A percentile compares a stretch with the other conserved stretches of the same genome.
These are phyloP conservation scores for Macrosiphum euphorbiae DNA, from an alignment of 2,888 invertebrate species.

Conservation along the genomic window DNA sequence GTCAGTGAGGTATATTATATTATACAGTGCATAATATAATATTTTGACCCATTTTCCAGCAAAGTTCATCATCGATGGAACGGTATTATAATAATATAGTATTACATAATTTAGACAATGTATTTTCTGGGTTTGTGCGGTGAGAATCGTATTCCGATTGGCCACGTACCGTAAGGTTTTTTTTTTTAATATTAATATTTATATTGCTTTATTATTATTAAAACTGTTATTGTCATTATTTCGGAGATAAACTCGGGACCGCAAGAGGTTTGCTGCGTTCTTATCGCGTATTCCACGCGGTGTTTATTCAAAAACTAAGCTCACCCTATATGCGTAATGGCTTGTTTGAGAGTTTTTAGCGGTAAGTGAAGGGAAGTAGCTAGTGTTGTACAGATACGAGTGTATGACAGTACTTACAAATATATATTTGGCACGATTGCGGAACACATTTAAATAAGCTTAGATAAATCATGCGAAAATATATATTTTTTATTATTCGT, in stretches of 20 bases:
- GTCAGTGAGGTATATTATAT: background rate
- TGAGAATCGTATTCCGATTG: background rate
- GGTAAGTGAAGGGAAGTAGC: background rate
- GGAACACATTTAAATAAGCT: slow-evolving; percentile 41
- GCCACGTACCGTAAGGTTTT: background rate
- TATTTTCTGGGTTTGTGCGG: background rate
- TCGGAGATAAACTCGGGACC: background rate
- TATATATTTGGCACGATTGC: slow-evolving; percentile 37
- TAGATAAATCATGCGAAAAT: slow-evolving; percentile 49
- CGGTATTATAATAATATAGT: background rate
- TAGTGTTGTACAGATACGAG: background rate
- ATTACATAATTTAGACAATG: background rate
- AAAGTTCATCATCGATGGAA: background rate
- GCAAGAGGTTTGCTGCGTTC: slow-evolving; percentile 42
- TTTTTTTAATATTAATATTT: background rate
- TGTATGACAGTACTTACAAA: slow-evolving; percentile 17
- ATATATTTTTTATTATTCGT: slow-evolving; percentile 38
- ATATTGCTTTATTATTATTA: slow-evolving; percentile 11
- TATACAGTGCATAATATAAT: background rate
- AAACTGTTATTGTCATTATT: slow-evolving; percentile 26
- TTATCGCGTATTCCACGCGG: slow-evolving; percentile 60
- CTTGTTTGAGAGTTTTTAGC: slow-evolving; percentile 42
- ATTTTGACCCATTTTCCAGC: background rate
- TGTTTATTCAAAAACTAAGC: slow-evolving; percentile 62
- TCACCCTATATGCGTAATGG: slow-evolving; percentile 9